phyloP scores from a whole-genome alignment of 2,797 vertebrate species.

The Varecia variegata region DNA sequence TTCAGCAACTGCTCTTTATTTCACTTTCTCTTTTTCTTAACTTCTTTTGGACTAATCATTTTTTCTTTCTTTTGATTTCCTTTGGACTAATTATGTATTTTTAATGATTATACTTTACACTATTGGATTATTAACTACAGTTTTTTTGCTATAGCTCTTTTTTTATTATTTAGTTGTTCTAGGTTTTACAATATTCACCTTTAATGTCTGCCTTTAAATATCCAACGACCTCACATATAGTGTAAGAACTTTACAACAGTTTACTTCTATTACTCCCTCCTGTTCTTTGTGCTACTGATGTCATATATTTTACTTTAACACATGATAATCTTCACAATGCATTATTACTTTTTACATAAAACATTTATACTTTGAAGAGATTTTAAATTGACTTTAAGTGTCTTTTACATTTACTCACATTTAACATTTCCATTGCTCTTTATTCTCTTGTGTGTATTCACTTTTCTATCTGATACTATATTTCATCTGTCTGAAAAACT shows the following conservation, averaged over 20 bases:
- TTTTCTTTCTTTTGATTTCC: not conserved
- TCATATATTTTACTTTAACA: not conserved
- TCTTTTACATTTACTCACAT: not conserved
- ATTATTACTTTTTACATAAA: not conserved
- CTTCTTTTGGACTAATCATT: not conserved
- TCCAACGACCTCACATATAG: not conserved
- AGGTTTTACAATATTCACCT: not conserved
- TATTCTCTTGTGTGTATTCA: not conserved
- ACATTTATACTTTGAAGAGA: not conserved
- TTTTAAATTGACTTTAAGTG: not conserved
- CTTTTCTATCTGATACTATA: too few relatives aligned
- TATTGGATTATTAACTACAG: not conserved
- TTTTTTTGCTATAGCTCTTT: not conserved
- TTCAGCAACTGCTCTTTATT: not conserved
- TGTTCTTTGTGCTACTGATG: not conserved
- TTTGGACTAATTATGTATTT: not conserved
- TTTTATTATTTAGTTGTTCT: not conserved
- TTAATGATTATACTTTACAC: not conserved
- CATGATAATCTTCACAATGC: not conserved
- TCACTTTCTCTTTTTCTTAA: not conserved
- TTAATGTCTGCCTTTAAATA: not conserved
- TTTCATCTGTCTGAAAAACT: too few relatives aligned
- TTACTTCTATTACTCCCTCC: not conserved
- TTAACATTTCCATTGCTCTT: not conserved
- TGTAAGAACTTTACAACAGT: not conserved